Evolutionary conservation across 2,888 invertebrate species (phyloP).

Genomic region (Acanthacorydalis orientalis): DNA sequence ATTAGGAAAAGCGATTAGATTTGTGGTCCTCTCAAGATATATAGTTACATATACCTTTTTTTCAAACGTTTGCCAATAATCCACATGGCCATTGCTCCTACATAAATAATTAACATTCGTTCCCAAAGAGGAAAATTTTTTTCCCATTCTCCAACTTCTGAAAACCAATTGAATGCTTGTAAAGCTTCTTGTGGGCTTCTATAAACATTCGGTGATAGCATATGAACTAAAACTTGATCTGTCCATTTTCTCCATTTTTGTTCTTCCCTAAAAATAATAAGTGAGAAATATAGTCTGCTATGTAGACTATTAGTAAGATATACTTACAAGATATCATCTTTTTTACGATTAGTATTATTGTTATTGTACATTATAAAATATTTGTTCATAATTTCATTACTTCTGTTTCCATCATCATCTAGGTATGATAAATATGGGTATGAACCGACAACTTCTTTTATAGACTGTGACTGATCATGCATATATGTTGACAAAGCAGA

Average conservation of each 20-base stretch:
- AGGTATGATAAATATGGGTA: constrained; percentile 56
- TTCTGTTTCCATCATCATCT: constrained; percentile 48
- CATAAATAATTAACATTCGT: constrained; percentile 70
- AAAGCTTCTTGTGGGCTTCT: constrained; percentile 68
- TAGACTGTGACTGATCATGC: constrained; percentile 34
- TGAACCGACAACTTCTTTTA: constrained; percentile 55
- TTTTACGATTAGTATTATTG: constrained; percentile 30
- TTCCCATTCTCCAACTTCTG: constrained; percentile 83
- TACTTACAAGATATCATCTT: constrained; percentile 40
- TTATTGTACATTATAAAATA: constrained; percentile 74
- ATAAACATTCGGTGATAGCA: constrained; percentile 93
- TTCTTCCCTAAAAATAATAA: constrained; percentile 53
- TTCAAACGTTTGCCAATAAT: constrained; percentile 77
- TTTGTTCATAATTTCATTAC: constrained; percentile 66
- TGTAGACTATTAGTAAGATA: not conserved
- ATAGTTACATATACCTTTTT: constrained; percentile 36
- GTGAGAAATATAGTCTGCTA: not conserved
- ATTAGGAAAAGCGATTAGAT: constrained; percentile 1
- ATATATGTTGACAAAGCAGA: constrained; percentile 71
- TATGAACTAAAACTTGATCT: constrained; percentile 79
- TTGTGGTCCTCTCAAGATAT: not conserved
- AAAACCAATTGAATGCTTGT: constrained; percentile 89
- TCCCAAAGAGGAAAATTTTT: constrained; percentile 77
- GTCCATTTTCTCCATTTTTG: constrained; percentile 94
- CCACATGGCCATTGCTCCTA: constrained; percentile 90